Base-by-base conservation (phyloP, 2,113 vertebrate genomes). In the Lasiurus cinereus region DNA sequence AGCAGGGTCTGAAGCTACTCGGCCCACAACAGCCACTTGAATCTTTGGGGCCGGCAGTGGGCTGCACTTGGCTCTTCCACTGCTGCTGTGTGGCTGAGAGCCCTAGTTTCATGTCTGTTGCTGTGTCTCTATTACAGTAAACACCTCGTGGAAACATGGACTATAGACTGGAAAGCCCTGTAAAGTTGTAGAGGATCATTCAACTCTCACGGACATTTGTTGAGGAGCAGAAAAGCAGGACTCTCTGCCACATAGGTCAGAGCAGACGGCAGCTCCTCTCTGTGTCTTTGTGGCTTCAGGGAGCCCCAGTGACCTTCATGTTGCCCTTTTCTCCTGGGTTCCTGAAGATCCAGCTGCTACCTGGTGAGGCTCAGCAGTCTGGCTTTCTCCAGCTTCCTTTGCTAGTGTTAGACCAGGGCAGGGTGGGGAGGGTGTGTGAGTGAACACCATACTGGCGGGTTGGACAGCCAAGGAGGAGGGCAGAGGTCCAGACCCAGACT, bases 21-120 rank as follows among this genome's bases (percentile, higher is more conserved):
- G 0, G 43, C 36, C 12, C 21, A 6, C 0, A 0, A 21, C 43
- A 12, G 29, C 50, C 27, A 0, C 46, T 10, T 8, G 9, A 52
- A 43, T 31, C 16, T 24, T 1, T 21, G 50, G 43, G n/a, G 36
- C 2, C 15, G 48, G 31, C 46, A 27, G 5, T 9, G 12, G 18
- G 3, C 62, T 9, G 22, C 19, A 12, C 4, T 22, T 0, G 4
- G n/a, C 3, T 88, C 54, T 59, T 13, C 52, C 19, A 13, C 4
- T 6, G 36, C 72, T 0, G 0, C 46, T 6, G 4, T 2, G 46
- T 4, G 3, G 11, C 31, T 6, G 59, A 50, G 64, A 77, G 36
- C 16, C 31, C 52, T 18, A 7, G 56, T 14, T 33, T 54, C 52
- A 62, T 27, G 2, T n/a, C n/a, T n/a, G 15, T 6, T 22, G 52